Evolutionary conservation across 2,888 invertebrate genomes (phyloP), one percentile per base, ranked within the genome.

Genomic region (Napeogenes sylphis): DNA sequence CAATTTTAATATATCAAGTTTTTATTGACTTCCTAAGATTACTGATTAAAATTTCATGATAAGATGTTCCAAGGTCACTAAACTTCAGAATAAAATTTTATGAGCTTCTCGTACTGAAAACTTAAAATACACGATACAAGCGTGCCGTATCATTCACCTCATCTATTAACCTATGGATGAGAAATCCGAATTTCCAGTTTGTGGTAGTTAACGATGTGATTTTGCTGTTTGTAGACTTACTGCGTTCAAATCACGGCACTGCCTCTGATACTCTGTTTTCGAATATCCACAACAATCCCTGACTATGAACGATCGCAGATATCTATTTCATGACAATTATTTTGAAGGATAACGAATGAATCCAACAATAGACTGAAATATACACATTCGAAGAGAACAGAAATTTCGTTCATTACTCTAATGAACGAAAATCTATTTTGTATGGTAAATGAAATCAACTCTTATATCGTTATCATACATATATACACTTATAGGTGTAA

Each of bases 141-240:
- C 73, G 65, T 62, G 76, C 73, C 73, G 74, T 80, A 79, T 79
- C 75, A 79, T 76, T 76, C 77, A 74, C 42, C 42, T 42, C 42
- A 42, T 42, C 10, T 10, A 42, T 42, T 42, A 4, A 38, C 69
- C 65, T 64, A 60, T 68, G 62, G 71, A 77, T 73, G 73, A 69
- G 74, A 74, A 77, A 75, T 74, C 70, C 69, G 69, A 73, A 78
- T 73, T 78, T 64, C 55, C 61, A 66, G 67, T 63, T 64, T 67
- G 71, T 67, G 69, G 68, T 66, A 63, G 69, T 68, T 69, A 75
- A 73, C 75, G 70, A 75, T 69, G 71, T 71, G 71, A 77, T 73
- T 75, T 70, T 64, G 68, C 65, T 73, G 73, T 73, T 73, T 76
- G 71, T 66, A 66, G 69, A 68, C 64, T 69, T 64, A 69, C 56